A percentile compares a stretch with the other conserved stretches of the same genome.
Conservation (phyloP, 2,888 invertebrate species). For the Monoplex corrugatus region DNA sequence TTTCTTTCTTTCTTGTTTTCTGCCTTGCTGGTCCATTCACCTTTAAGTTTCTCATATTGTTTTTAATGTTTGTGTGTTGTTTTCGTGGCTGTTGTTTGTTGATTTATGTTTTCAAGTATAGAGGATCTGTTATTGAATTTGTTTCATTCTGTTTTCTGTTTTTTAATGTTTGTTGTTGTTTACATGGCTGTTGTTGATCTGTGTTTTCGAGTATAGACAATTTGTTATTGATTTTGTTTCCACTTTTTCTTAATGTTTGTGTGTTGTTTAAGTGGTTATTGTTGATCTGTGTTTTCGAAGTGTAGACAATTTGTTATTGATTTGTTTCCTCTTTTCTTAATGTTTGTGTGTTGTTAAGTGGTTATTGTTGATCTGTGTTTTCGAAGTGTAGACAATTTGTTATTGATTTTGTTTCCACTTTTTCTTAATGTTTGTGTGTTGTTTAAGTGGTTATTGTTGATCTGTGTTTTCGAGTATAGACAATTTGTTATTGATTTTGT, state of each 20-base stretch:
- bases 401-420: not conserved
- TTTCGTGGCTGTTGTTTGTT: not conserved
- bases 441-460: not conserved
- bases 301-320: not conserved
- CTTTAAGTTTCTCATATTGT: not conserved
- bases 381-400: not conserved
- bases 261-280: not conserved
- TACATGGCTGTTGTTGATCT: too few relatives aligned
- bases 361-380: too few relatives aligned
- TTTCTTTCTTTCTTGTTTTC: not conserved
- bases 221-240: not conserved
- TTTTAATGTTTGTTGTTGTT: not conserved
- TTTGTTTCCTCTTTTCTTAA: not conserved
- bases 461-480: not conserved
- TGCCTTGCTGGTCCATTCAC: not conserved
- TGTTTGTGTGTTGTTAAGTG: not conserved
- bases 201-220: not conserved
- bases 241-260: not conserved
- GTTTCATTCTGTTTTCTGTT: not conserved
- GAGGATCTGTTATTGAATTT: not conserved
- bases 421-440: not conserved
- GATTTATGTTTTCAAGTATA: not conserved
- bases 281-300: not conserved
- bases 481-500: not conserved
- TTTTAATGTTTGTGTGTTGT: not conserved